Evolutionary conservation across 1,140 invertebrate species (phyloP).

Genomic region (Lethrus apterus): DNA sequence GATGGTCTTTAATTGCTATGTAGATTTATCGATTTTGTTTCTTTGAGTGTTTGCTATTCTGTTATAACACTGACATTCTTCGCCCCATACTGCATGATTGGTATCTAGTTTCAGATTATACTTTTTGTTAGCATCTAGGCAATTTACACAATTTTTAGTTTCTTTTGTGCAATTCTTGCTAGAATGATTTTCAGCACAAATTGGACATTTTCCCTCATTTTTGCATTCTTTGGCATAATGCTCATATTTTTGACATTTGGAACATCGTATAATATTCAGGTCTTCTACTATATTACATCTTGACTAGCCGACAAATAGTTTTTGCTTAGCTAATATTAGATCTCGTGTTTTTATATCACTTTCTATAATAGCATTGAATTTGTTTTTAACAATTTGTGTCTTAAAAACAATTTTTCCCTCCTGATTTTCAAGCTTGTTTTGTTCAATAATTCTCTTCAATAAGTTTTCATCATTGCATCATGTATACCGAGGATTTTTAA

Average conservation of each 20-base stretch:
- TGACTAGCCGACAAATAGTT: not conserved
- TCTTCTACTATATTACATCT: not conserved
- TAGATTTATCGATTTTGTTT: not conserved
- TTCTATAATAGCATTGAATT: not conserved
- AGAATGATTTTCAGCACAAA: slow-evolving; percentile 10
- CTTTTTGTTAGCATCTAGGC: slow-evolving; percentile 8
- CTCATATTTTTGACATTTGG: slow-evolving; percentile 15
- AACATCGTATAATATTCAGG: slow-evolving; percentile 12
- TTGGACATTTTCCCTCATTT: slow-evolving; percentile 4
- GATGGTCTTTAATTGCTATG: slow-evolving; percentile 1
- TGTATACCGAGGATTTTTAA: not conserved
- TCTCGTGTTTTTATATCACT: too few relatives aligned
- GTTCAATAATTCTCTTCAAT: not conserved
- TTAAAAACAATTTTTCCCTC: not conserved
- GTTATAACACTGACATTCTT: not conserved
- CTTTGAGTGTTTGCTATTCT: not conserved
- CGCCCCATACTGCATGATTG: not conserved
- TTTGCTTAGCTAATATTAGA: too few relatives aligned
- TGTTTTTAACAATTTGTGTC: not conserved
- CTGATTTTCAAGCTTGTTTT: not conserved
- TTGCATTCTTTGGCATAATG: slow-evolving; percentile 13
- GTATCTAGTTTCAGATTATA: slow-evolving; percentile 12
- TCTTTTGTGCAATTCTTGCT: slow-evolving; percentile 3
- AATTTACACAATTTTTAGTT: slow-evolving; percentile 14
- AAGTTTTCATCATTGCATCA: not conserved